phyloP scores from a whole-genome alignment of 2,797 vertebrate genomes.

The Cirrhinus molitorella region DNA sequence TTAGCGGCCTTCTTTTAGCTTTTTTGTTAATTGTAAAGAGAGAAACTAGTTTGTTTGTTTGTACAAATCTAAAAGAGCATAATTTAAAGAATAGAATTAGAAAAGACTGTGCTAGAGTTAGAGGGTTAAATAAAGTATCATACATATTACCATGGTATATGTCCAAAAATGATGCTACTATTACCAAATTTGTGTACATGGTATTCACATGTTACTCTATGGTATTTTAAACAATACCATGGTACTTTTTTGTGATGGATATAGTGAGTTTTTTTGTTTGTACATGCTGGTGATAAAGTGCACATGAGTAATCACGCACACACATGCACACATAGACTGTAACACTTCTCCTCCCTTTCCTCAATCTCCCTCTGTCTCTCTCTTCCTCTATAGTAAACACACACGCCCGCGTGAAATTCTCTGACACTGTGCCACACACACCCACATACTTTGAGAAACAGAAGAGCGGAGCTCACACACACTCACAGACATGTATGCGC shows the following conservation, averaged over 20 bases:
- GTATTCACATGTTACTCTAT: background rate
- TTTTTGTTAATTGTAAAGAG: too few relatives aligned
- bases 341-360: constrained; percentile 52
- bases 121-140: too few relatives aligned
- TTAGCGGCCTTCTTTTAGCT: too few relatives aligned
- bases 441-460: constrained; percentile 73
- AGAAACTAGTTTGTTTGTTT: too few relatives aligned
- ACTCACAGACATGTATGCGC: constrained; percentile 21
- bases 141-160: too few relatives aligned
- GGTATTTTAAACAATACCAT: background rate
- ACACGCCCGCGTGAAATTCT: constrained; percentile 62
- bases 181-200: background rate
- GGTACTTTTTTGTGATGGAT: background rate
- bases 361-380: constrained; percentile 57
- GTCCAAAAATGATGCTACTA: too few relatives aligned
- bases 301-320: constrained; percentile 38
- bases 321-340: constrained; percentile 28
- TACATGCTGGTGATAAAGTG: constrained; percentile 20
- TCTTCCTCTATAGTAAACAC: constrained; percentile 66
- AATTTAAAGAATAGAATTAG: too few relatives aligned
- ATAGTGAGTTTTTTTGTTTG: background rate
- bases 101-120: too few relatives aligned
- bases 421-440: constrained; percentile 67
- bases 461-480: constrained; percentile 22
- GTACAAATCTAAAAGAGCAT: too few relatives aligned